These are phyloP conservation scores for Drosophila navojoa DNA, from an alignment of 1,140 invertebrate genomes.

Conservation along the genomic window DNA sequence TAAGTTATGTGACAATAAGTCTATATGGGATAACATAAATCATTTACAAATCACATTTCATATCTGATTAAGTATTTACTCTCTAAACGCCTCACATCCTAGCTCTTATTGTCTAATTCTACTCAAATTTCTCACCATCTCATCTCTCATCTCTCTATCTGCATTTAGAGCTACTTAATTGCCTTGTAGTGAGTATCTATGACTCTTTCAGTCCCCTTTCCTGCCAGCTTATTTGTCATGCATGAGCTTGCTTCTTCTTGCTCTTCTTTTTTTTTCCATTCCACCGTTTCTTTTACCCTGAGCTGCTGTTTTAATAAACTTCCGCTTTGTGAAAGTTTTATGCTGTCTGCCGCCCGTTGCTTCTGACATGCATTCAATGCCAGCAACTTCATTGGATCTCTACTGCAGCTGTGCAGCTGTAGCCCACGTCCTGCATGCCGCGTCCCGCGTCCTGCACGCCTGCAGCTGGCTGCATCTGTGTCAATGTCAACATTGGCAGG, in stretches of 20 bases:
- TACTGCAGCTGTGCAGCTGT: too few relatives aligned
- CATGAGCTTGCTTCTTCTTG: constrained; percentile 28
- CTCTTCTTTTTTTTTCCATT: not conserved
- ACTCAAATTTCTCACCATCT: too few relatives aligned
- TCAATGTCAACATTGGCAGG: constrained; percentile 69
- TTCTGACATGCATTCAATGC: constrained; percentile 58
- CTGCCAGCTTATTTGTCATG: constrained; percentile 36
- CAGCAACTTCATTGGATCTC: constrained; percentile 10
- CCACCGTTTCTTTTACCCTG: constrained; percentile 8
- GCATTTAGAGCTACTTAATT: not conserved
- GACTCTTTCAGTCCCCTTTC: not conserved
- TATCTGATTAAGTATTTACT: too few relatives aligned
- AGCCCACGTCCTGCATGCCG: constrained; percentile 24
- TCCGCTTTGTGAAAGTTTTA: constrained; percentile 71
- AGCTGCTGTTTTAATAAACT: constrained; percentile 77
- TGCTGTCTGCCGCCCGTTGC: constrained; percentile 51
- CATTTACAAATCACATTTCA: too few relatives aligned
- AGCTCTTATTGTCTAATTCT: too few relatives aligned
- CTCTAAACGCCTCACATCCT: too few relatives aligned
- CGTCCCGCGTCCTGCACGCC: not conserved
- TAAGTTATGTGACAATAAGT: too few relatives aligned
- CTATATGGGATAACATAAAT: too few relatives aligned
- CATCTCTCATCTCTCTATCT: too few relatives aligned
- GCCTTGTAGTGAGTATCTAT: constrained; percentile 1
- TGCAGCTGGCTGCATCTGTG: constrained; percentile 64